Percentiles rank a stretch among this genome's conserved stretches.
These are phyloP conservation scores for Crossaster papposus DNA, from an alignment of 53 echinoderm and acorn worm genomes.

Conservation along the genomic window DNA sequence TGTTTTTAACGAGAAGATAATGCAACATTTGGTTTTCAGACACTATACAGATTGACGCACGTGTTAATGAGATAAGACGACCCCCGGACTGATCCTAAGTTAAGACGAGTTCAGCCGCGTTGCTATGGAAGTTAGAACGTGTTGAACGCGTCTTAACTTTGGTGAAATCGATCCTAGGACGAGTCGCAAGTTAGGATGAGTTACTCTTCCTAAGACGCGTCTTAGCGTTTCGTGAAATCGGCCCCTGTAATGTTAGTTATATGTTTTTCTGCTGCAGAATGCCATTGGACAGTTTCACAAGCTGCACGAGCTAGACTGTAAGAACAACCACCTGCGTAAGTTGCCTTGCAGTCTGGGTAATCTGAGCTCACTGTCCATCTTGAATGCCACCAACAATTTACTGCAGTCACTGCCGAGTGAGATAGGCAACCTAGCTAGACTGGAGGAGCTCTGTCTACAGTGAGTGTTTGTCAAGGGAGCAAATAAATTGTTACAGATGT, in stretches of 20 bases:
- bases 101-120: no score
- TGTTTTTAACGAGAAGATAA: no score
- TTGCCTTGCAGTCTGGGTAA: slow-evolving; percentile 77
- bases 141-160: no score
- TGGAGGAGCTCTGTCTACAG: slow-evolving; percentile 94
- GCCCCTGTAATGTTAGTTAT: background rate
- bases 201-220: no score
- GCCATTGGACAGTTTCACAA: slow-evolving; percentile 80
- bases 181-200: no score
- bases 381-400: slow-evolving; percentile 93
- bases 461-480: slow-evolving; percentile 46
- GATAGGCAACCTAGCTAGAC: slow-evolving; percentile 74
- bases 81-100: no score
- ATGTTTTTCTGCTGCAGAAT: slow-evolving; percentile 69
- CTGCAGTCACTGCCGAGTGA: slow-evolving; percentile 71
- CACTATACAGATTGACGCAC: no score
- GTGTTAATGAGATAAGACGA: no score
- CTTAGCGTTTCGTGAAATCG: no score
- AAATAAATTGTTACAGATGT: background rate
- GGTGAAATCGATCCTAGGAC: no score
- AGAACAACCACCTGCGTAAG: slow-evolving; percentile 87
- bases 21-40: no score
- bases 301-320: slow-evolving; percentile 95
- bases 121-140: no score
- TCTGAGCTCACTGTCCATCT: slow-evolving; percentile 64